A percentile compares a stretch with the other conserved stretches of the same genome.
Evolutionary conservation across 1,140 invertebrate genomes (phyloP).

Genomic region (Drosophila miranda): DNA sequence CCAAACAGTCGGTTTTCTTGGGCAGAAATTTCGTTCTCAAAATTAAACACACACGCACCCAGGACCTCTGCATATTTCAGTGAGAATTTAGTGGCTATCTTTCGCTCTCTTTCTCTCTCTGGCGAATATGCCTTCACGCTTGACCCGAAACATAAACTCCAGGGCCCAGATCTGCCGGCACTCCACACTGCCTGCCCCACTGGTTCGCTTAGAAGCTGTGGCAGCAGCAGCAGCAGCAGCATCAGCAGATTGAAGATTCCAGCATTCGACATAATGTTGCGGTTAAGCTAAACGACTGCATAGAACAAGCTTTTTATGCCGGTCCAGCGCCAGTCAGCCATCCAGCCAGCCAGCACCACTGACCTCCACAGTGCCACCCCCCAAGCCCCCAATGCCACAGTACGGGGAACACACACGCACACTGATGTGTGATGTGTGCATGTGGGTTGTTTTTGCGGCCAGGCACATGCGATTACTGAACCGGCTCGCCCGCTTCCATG

Average conservation of each 20-base stretch:
- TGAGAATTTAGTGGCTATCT: slow-evolving; percentile 46
- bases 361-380: slow-evolving; percentile 29
- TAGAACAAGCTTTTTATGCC: slow-evolving; percentile 79
- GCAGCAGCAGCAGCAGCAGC: slow-evolving; percentile 28
- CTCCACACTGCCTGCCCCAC: slow-evolving; percentile 10
- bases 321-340: slow-evolving; percentile 33
- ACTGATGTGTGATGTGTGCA: slow-evolving; percentile 27
- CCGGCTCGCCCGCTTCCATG: slow-evolving; percentile 45
- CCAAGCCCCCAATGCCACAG: slow-evolving; percentile 2
- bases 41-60: slow-evolving; percentile 57
- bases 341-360: slow-evolving; percentile 23
- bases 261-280: slow-evolving; percentile 79
- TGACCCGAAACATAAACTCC: slow-evolving; percentile 75
- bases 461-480: slow-evolving; percentile 69
- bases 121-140: slow-evolving; percentile 65
- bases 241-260: slow-evolving; percentile 76
- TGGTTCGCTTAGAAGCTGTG: slow-evolving; percentile 42
- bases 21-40: slow-evolving; percentile 7
- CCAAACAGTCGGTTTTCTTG: not conserved
- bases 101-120: not conserved
- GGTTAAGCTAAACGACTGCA: slow-evolving; percentile 78
- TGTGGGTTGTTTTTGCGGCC: slow-evolving; percentile 62
- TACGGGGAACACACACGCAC: slow-evolving; percentile 22
- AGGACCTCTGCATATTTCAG: slow-evolving; percentile 65
- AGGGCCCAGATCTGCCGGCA: slow-evolving; percentile 20